Percentiles rank a stretch among this genome's conserved stretches.
Conservation (phyloP, 2,113 vertebrate species). For the Microcebus ravelobensis region DNA sequence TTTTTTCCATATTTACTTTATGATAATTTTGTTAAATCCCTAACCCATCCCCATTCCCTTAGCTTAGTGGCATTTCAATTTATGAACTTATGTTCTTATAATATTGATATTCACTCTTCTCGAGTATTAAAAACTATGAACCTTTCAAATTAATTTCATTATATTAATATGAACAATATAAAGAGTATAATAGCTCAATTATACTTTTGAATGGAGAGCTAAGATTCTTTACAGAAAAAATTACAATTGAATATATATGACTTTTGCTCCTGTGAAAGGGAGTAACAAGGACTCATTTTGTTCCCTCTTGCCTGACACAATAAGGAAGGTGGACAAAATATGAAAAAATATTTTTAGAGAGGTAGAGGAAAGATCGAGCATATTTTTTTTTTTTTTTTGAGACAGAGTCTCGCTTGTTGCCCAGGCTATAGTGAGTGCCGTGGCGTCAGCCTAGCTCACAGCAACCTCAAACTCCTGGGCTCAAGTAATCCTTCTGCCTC, state of each 20-base stretch:
- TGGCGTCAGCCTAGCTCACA: too few species aligned
- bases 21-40: slow-evolving; percentile 4
- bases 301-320: neutral
- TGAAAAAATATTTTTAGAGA: neutral
- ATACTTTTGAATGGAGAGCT: neutral
- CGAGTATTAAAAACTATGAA: neutral
- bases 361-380: neutral
- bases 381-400: too few species aligned
- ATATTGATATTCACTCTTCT: neutral
- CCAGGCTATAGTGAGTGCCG: too few species aligned
- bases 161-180: neutral
- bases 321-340: neutral
- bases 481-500: too few species aligned
- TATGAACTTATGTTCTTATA: neutral
- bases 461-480: too few species aligned
- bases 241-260: neutral
- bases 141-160: slow-evolving; percentile 39
- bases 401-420: too few species aligned
- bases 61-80: neutral
- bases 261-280: neutral
- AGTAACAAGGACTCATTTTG: neutral
- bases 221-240: neutral
- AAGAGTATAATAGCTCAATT: neutral
- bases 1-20: neutral
- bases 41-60: neutral